A percentile compares a stretch with the other conserved stretches of the same genome.
Evolutionary conservation across 2,888 invertebrate species (phyloP).

Genomic region (Loripinus fragilis): DNA sequence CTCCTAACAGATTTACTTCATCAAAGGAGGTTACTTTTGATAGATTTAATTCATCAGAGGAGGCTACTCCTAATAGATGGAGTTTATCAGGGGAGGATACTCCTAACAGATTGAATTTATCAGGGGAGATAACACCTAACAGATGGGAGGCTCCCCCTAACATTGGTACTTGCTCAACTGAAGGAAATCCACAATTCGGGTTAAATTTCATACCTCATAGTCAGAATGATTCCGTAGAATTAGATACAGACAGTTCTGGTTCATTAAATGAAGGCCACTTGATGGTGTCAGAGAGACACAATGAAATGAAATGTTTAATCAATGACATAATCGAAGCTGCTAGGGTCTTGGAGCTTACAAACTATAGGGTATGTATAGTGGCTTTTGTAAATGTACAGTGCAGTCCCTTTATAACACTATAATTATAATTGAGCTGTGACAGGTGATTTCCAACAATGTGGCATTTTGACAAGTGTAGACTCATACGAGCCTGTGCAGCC

Average conservation of each 20-base stretch:
- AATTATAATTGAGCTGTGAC: too few relatives aligned
- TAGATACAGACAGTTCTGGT: not conserved
- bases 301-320: constrained; percentile 36
- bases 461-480: too few relatives aligned
- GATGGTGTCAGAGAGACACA: not conserved
- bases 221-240: not conserved
- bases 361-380: constrained; percentile 53
- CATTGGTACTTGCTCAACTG: not conserved
- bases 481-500: too few relatives aligned
- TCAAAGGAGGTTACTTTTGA: too few relatives aligned
- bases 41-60: too few relatives aligned
- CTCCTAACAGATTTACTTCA: too few relatives aligned
- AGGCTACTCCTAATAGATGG: not conserved
- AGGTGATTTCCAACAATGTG: too few relatives aligned
- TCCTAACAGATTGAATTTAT: too few relatives aligned
- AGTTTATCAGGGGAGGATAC: not conserved
- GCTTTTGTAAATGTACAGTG: too few relatives aligned
- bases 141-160: too few relatives aligned
- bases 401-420: too few relatives aligned
- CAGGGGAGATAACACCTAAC: not conserved
- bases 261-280: not conserved
- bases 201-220: not conserved
- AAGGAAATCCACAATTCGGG: not conserved
- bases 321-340: constrained; percentile 53
- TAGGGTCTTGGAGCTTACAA: constrained; percentile 49